Base-by-base conservation (phyloP, 2,113 vertebrate species). In the Recurvirostra avosetta region DNA sequence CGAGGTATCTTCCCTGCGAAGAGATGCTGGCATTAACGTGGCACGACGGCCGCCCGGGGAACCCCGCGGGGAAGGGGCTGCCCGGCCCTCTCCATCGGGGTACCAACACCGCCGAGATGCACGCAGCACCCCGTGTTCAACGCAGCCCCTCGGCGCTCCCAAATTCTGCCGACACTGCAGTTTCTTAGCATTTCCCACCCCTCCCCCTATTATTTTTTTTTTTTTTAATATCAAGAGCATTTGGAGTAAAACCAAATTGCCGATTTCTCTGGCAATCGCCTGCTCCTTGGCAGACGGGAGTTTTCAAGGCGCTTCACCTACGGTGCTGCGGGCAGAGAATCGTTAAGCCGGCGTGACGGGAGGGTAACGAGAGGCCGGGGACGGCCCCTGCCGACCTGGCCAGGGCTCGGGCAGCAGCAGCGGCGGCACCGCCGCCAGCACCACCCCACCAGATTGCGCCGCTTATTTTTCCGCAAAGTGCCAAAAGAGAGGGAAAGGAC, bases 291-390 rank as follows among this genome's bases (percentile, higher is more conserved):
- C 53, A 55, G 47, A 62, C 26, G 47, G 47, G 68, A 47, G 15
- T 27, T 81, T 75, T 32, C 53, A 41, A 32, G 14, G 83, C 5
- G 4, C 25, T 63, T 63, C 36, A 38, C 56, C 55, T 4, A 2
- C 1, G 3, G 41, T 32, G 32, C 49, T 22, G 49, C 22, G 21
- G 49, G 49, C 49, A n/a, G 72, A 53, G 62, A 3, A 11, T 70
- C 12, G 0, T 47, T 76, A 32, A 59, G 61, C 23, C 3, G 8
- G 19, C 12, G 4, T 30, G 20, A 17, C 1, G 0, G n/a, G 30
- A 36, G 36, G 50, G 27, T 43, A 34, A 63, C 3, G 9, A 34
- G 47, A 18, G 11, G 12, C 56, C 12, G 27, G 36, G 32, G 36
- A 32, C 8, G 21, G 50, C 27, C 36, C 18, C 20, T 3, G 11